Percentiles rank a stretch among this genome's conserved stretches.
phyloP scores from a whole-genome alignment of 2,888 invertebrate genomes.

The Eustalomyia histrio region DNA sequence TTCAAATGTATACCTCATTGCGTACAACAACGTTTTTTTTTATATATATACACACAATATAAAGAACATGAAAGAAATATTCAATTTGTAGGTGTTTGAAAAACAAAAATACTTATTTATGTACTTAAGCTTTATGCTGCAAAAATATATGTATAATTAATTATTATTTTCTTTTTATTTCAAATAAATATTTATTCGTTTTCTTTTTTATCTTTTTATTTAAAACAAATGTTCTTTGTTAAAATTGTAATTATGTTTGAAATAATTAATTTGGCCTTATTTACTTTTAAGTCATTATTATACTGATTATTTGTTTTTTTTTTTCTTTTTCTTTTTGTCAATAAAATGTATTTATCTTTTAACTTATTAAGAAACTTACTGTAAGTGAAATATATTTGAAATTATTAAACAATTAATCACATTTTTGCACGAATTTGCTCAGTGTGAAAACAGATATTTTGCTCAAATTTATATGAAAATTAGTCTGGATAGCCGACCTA shows the following conservation, averaged over 20 bases:
- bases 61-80: constrained; percentile 27
- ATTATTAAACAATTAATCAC: background rate
- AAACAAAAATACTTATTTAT: constrained; percentile 63
- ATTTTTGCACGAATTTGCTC: no score
- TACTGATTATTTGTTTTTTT: background rate
- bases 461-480: no score
- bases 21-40: constrained; percentile 62
- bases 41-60: constrained; percentile 28
- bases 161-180: constrained; percentile 33
- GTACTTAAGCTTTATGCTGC: constrained; percentile 60
- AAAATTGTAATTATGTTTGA: constrained; percentile 30
- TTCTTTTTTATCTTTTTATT: constrained; percentile 12
- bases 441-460: no score
- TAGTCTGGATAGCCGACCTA: no score
- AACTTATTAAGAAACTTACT: background rate
- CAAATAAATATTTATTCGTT: constrained; percentile 12
- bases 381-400: background rate
- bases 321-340: background rate
- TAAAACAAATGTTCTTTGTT: constrained; percentile 1
- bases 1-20: constrained; percentile 63
- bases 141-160: constrained; percentile 35
- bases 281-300: constrained; percentile 5
- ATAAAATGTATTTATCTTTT: background rate
- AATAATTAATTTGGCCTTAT: constrained; percentile 20
- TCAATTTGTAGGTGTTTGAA: constrained; percentile 49